phyloP scores from a whole-genome alignment of 2,888 invertebrate genomes.

The Cynaeus angustus region DNA sequence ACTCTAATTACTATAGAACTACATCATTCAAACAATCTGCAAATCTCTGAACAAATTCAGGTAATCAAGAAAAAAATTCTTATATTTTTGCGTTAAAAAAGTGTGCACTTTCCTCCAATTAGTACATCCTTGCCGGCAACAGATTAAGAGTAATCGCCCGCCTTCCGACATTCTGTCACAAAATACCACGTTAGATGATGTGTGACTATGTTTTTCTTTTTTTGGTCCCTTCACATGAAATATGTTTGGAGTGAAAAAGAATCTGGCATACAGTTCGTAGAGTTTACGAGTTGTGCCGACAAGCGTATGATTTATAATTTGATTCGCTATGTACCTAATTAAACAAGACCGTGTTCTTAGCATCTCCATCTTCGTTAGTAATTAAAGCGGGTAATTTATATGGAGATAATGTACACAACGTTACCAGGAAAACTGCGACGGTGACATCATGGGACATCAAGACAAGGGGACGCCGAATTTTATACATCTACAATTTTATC shows the following conservation, averaged over 20 bases:
- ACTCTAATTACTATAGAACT: conserved; percentile 36
- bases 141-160: not conserved
- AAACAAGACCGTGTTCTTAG: conserved; percentile 58
- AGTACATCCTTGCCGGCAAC: not conserved
- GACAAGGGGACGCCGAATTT: conserved; percentile 53
- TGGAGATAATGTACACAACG: conserved; percentile 62
- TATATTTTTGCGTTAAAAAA: too few relatives aligned
- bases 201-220: not conserved
- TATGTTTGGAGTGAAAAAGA: conserved; percentile 20
- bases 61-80: too few relatives aligned
- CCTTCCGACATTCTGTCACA: not conserved
- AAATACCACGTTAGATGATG: conserved; percentile 1
- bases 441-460: conserved; percentile 50
- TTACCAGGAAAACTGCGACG: conserved; percentile 52
- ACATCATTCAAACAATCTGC: not conserved
- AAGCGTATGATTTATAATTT: conserved; percentile 60
- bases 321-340: conserved; percentile 58
- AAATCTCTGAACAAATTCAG: too few relatives aligned
- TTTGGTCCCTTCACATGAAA: conserved; percentile 11
- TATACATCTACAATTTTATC: conserved; percentile 47
- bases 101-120: too few relatives aligned
- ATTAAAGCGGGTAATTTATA: conserved; percentile 63
- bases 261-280: conserved; percentile 24
- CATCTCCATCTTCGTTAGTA: conserved; percentile 60
- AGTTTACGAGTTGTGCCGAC: conserved; percentile 55